Evolutionary conservation across 1,140 invertebrate species (phyloP).

Genomic region (Amyelois transitella): DNA sequence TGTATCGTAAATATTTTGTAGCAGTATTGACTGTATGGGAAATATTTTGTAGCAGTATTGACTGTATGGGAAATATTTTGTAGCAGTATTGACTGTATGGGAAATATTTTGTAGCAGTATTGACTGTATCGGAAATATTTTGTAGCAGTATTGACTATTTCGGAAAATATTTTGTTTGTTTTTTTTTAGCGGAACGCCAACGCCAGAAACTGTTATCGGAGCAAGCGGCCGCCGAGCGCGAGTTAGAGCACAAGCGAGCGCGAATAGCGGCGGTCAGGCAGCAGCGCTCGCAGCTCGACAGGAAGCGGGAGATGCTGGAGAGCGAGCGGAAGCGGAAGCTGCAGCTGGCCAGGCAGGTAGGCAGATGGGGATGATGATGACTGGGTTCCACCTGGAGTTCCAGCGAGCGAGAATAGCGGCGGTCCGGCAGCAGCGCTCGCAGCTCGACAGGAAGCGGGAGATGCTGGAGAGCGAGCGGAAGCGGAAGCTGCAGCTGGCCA

Average conservation of each 20-base stretch:
- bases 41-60: too few relatives aligned
- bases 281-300: slow-evolving; percentile 62
- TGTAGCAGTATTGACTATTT: too few relatives aligned
- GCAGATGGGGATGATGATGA: too few relatives aligned
- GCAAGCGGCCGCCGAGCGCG: slow-evolving; percentile 27
- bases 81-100: too few relatives aligned
- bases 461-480: slow-evolving; percentile 64
- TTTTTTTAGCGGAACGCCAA: slow-evolving; percentile 4
- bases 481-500: slow-evolving; percentile 25
- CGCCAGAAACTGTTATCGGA: not conserved
- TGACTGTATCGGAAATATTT: too few relatives aligned
- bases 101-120: too few relatives aligned
- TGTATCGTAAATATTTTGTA: too few relatives aligned
- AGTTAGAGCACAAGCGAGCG: slow-evolving; percentile 31
- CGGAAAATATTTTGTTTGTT: not conserved
- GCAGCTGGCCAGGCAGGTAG: slow-evolving; percentile 27
- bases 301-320: slow-evolving; percentile 59
- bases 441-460: slow-evolving; percentile 62
- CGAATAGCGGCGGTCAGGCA: slow-evolving; percentile 53
- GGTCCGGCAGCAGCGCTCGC: slow-evolving; percentile 53
- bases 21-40: too few relatives aligned
- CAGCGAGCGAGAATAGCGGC: slow-evolving; percentile 47
- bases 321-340: slow-evolving; percentile 57
- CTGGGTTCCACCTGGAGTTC: slow-evolving; percentile 30
- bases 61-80: too few relatives aligned